Base-by-base conservation (phyloP, 2,888 invertebrate species). In the Philhelius pedissequus region DNA sequence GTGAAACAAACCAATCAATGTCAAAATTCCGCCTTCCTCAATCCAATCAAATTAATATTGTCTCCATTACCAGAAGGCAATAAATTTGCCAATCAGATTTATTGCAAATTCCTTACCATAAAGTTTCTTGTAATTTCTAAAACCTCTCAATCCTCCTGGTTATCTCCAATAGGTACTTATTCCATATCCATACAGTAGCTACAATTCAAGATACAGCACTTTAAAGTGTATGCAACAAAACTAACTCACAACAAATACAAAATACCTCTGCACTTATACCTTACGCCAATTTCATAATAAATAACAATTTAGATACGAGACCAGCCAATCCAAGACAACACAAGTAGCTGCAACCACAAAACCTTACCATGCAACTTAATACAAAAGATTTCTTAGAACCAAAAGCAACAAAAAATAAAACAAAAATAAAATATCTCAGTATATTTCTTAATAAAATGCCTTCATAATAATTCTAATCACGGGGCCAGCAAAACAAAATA, bases 401-500 rank as follows among this genome's bases (percentile, higher is more conserved):
- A 56, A 71, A 58, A 50, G 58, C 35, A 25, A 20, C 13, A 48
- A 22, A 25, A 68, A 30, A 18, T 50, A 18, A 48, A 48, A 62
- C 6, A 3, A 77, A 45, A 38, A 25, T 56, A 32, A 54, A 70
- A 56, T 58, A 68, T 73, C 50, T 68, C 25, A 38, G 20, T 43
- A 64, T 54, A 69, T 64, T 45, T 40, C 48, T 38, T 58, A 58
- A 79, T 68, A 73, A 68, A 64, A 48, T 64, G 81, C 35, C 58
- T 58, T 83, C 62, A 83, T 83, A 79, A 83, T 79, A 83, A 83
- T 83, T 83, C 83, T 79, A 83, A 83, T 83, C 83, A 83, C 83
- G 83, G 56, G 56, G 54, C 18, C 32, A 27, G 62, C 13, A 25
- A 20, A 20, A 22, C 4, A 68, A 64, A 77, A 66, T 15, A 71